Evolutionary conservation across 2,113 vertebrate species (phyloP).

Genomic region (Crotalus tigris): DNA sequence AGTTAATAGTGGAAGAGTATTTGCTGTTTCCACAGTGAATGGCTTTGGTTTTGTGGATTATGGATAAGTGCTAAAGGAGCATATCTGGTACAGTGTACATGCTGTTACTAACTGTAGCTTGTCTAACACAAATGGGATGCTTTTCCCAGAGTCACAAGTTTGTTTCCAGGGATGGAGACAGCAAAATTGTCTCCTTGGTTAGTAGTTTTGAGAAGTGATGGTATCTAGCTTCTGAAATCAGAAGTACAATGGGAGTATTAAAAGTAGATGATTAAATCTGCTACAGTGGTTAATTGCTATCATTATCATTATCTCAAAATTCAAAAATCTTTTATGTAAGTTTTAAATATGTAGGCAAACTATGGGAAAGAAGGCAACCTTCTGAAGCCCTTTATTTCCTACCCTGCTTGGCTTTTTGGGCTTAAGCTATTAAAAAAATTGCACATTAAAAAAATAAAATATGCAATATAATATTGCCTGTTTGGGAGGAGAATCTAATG

Average conservation of each 20-base stretch:
- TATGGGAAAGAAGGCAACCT: constrained; percentile 2
- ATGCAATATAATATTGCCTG: constrained; percentile 61
- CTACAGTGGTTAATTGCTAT: constrained; percentile 5
- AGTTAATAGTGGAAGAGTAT: constrained; percentile 75
- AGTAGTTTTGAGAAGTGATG: constrained; percentile 39
- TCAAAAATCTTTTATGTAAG: constrained; percentile 30
- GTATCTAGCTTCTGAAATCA: constrained; percentile 46
- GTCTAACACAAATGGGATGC: constrained; percentile 58
- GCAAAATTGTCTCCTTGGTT: constrained; percentile 50
- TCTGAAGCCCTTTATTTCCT: constrained; percentile 30
- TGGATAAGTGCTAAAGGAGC: constrained; percentile 69
- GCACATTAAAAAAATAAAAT: constrained; percentile 51
- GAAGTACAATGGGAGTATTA: constrained; percentile 27
- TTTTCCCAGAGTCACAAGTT: constrained; percentile 48
- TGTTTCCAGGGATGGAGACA: constrained; percentile 35
- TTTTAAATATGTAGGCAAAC: constrained; percentile 31
- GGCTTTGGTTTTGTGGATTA: constrained; percentile 60
- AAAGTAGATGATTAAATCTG: constrained; percentile 7
- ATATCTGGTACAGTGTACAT: constrained; percentile 41
- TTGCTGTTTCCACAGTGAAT: constrained; percentile 57
- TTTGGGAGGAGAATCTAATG: constrained; percentile 32
- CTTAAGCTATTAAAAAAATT: constrained; percentile 49
- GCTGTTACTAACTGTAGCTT: constrained; percentile 55
- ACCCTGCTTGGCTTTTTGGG: constrained; percentile 27
- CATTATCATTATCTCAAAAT: constrained; percentile 37